Evolutionary conservation across 2,888 invertebrate species (phyloP), one percentile per base, ranked within the genome.

Genomic region (Cephus pulcher): DNA sequence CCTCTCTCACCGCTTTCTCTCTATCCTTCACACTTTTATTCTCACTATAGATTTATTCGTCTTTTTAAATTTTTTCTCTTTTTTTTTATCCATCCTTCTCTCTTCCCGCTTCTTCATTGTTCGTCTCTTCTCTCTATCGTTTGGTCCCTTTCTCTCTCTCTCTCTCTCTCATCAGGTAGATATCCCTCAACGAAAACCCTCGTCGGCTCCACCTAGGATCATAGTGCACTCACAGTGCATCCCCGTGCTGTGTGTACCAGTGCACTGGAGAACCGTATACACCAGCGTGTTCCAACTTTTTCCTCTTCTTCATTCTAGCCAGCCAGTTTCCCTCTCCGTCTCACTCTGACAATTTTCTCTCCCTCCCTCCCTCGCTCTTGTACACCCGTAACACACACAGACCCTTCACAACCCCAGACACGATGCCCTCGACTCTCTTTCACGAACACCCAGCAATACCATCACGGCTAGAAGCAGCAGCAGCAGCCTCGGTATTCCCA

Each of bases 201-300:
- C 84, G 83, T 84, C 84, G 82, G 77, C 82, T 80, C 82, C 79
- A 78, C 80, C 79, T 80, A 80, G 80, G 83, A 83, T 83, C 84
- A 83, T 82, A 81, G 81, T 84, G 84, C 86, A 82, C 83, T 82
- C 80, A 84, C 78, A 78, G 82, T 80, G 80, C 85, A 86, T 81
- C 83, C 56, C 82, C 81, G 80, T 81, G 77, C 85, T 82, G 86
- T 86, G 56, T 23, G 56, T 56, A 56, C 56, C 56, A 23, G 23
- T 56, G 23, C 56, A 56, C 56, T 23, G 56, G 23, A 56, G 56
- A 23, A 23, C 56, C 56, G 56, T 56, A 56, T 56, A 84, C 80
- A 86, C 83, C 86, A 88, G 84, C 86, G 86, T 87, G 88, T 86
- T 86, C 86, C 89, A 90, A 89, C 89, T 89, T 90, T 89, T 88